A percentile compares a stretch with the other conserved stretches of the same genome.
Conservation (phyloP, 2,888 invertebrate species). For the Ichneumon xanthorius region DNA sequence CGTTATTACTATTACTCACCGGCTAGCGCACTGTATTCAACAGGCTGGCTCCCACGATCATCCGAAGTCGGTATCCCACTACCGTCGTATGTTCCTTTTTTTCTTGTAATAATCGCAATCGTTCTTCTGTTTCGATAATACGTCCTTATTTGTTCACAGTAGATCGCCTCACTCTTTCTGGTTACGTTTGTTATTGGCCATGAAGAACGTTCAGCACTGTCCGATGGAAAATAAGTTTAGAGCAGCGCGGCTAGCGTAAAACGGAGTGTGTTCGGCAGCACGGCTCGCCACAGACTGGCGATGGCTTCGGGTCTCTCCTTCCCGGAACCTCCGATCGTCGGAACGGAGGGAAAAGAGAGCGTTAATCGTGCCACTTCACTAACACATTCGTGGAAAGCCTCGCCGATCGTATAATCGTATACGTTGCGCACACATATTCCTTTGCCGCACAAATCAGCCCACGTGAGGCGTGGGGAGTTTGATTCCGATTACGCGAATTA, state of each 20-base stretch:
- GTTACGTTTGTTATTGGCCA: background rate
- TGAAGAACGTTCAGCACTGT: background rate
- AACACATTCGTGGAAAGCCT: background rate
- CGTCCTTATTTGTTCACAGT: slow-evolving; percentile 1
- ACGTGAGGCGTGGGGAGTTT: background rate
- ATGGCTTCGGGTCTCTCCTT: slow-evolving; percentile 38
- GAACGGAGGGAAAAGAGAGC: slow-evolving; percentile 50
- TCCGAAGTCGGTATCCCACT: slow-evolving; percentile 17
- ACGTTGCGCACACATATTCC: background rate
- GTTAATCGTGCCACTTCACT: slow-evolving; percentile 38
- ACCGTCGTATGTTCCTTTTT: background rate
- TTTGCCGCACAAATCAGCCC: background rate
- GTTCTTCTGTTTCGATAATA: background rate
- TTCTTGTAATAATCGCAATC: background rate
- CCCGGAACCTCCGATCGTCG: slow-evolving; percentile 56
- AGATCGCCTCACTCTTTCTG: background rate
- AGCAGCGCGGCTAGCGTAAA: background rate
- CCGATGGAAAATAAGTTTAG: slow-evolving; percentile 1
- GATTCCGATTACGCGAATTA: background rate
- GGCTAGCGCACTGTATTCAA: slow-evolving; percentile 32
- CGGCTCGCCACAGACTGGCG: slow-evolving; percentile 61
- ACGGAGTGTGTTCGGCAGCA: slow-evolving; percentile 41
- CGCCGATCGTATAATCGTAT: background rate
- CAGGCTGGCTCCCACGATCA: slow-evolving; percentile 32
- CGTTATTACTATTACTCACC: slow-evolving; percentile 60